Conservation (phyloP, 2,113 vertebrate genomes). For the Apodemus sylvaticus region DNA sequence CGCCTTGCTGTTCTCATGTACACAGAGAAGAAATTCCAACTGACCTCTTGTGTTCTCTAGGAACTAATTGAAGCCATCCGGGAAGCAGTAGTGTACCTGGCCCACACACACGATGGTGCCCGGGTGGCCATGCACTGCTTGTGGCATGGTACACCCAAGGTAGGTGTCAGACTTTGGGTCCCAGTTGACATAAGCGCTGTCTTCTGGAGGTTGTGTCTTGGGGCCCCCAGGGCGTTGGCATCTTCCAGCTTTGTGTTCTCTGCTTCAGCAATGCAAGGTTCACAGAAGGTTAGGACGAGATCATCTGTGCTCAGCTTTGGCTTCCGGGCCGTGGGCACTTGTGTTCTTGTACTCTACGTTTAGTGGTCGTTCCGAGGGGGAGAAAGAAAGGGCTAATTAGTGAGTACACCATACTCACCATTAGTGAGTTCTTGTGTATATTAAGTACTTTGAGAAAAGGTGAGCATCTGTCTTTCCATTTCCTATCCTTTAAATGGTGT, state of each 20-base stretch:
- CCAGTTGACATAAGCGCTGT: not conserved
- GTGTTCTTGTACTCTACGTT: not conserved
- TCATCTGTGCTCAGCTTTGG: not conserved
- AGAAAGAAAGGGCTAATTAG: not conserved
- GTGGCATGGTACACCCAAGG: constrained; percentile 98
- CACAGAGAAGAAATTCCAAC: not conserved
- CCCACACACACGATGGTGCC: constrained; percentile 96
- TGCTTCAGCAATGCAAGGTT: not conserved
- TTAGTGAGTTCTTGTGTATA: not conserved
- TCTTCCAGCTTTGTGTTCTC: not conserved
- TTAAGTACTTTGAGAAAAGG: not conserved
- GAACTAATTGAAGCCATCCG: constrained; percentile 98
- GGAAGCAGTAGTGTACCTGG: constrained; percentile 95
- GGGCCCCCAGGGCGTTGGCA: not conserved
- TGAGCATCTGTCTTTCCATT: not conserved
- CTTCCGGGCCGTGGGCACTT: not conserved
- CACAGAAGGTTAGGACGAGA: not conserved
- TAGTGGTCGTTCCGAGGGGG: not conserved
- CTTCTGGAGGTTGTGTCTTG: not conserved
- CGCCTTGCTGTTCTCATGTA: not conserved
- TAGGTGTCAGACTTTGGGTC: constrained; percentile 61
- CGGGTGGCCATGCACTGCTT: constrained; percentile 96
- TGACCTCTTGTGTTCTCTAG: constrained; percentile 80
- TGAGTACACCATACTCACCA: too few relatives aligned
- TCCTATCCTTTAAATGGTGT: not conserved